Percentiles rank a stretch among this genome's conserved stretches.
phyloP scores from a whole-genome alignment of 2,113 vertebrate species.

The Phainopepla nitens region DNA sequence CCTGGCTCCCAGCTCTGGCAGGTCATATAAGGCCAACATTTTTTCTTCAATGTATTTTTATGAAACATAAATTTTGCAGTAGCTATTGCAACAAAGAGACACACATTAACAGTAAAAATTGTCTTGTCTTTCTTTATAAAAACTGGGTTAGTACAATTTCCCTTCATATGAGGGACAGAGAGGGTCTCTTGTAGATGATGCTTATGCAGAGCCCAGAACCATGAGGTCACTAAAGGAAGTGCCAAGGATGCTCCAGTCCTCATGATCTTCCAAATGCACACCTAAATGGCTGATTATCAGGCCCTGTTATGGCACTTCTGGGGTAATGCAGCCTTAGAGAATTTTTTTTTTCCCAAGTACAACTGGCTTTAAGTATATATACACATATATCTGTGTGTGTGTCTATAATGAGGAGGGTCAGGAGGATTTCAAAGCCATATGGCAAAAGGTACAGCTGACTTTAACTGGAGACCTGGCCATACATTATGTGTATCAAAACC shows the following conservation, averaged over 20 bases:
- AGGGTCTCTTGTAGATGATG: neutral
- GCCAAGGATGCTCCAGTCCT: neutral
- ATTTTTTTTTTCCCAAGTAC: neutral
- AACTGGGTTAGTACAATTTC: neutral
- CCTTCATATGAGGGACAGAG: neutral
- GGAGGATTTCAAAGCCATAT: neutral
- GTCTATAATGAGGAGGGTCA: neutral
- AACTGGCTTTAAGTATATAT: neutral
- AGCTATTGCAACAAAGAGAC: neutral
- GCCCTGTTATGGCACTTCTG: neutral
- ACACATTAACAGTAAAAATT: neutral
- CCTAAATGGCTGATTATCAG: neutral
- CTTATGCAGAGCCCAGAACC: neutral
- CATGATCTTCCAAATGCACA: neutral
- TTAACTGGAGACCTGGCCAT: neutral
- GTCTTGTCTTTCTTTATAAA: neutral
- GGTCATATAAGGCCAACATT: neutral
- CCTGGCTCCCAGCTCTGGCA: neutral
- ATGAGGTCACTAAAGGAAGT: neutral
- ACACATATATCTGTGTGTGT: neutral
- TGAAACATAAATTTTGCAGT: neutral
- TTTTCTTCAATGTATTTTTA: neutral
- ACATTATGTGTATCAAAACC: neutral
- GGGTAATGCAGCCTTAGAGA: neutral
- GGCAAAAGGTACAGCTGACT: neutral